A percentile compares a stretch with the other conserved stretches of the same genome.
These are phyloP conservation scores for Micronycteris hirsuta DNA, from an alignment of 2,113 vertebrate species.

Conservation along the genomic window DNA sequence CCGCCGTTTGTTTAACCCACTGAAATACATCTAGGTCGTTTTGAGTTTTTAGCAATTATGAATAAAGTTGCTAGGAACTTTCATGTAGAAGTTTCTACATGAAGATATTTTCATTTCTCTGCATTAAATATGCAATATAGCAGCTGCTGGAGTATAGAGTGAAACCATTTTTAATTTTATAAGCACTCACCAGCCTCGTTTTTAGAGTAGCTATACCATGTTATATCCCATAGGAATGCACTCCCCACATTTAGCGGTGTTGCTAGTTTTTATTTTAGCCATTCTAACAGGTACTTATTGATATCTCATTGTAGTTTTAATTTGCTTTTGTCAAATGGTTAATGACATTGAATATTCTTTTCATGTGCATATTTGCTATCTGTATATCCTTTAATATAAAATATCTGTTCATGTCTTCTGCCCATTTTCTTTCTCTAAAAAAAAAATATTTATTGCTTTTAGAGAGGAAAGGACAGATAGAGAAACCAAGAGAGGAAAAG, in stretches of 20 bases:
- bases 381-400: background rate
- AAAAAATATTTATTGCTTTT: too few relatives aligned
- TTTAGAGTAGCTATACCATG: background rate
- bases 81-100: background rate
- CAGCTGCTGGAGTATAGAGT: background rate
- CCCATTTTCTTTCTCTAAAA: background rate
- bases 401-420: background rate
- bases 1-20: background rate
- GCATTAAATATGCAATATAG: background rate
- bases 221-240: background rate
- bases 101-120: background rate
- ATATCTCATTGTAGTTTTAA: background rate
- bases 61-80: background rate
- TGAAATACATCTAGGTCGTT: background rate
- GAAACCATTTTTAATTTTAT: background rate
- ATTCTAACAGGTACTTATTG: background rate
- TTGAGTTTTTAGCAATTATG: background rate
- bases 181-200: background rate
- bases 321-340: background rate
- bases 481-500: too few relatives aligned
- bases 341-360: background rate
- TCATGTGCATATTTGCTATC: background rate
- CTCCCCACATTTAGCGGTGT: background rate
- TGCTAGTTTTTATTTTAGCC: background rate
- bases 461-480: too few relatives aligned